Evolutionary conservation across 1,140 invertebrate species (phyloP).

Genomic region (Tenebrio molitor): DNA sequence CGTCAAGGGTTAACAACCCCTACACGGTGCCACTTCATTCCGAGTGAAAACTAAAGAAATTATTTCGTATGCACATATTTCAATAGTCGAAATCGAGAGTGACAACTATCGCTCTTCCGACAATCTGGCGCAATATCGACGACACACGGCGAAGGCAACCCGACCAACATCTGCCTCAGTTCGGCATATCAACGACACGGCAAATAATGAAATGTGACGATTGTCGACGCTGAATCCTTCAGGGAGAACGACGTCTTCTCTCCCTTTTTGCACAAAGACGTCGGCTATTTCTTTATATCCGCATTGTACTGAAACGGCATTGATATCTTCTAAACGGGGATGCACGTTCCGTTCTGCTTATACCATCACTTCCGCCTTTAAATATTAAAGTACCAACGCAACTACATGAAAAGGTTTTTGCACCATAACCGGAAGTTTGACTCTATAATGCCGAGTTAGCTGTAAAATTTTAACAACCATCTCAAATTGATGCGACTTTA

Average conservation of each 20-base stretch:
- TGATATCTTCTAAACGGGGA: slow-evolving; percentile 12
- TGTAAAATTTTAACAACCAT: no score
- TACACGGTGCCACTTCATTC: no score
- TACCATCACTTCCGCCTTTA: slow-evolving; percentile 7
- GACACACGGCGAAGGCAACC: neutral
- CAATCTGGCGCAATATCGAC: neutral
- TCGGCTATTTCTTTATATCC: slow-evolving; percentile 36
- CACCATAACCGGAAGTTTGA: no score
- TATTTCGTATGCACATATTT: no score
- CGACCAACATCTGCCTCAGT: neutral
- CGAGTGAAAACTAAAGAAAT: no score
- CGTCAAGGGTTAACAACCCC: no score
- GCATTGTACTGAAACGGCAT: slow-evolving; percentile 12
- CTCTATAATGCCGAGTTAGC: neutral
- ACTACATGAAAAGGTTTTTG: slow-evolving; percentile 27
- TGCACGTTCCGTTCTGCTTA: slow-evolving; percentile 18
- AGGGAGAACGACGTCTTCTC: slow-evolving; percentile 23
- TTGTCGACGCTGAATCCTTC: slow-evolving; percentile 23
- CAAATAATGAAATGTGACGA: slow-evolving; percentile 39
- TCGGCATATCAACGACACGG: slow-evolving; percentile 17
- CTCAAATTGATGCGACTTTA: no score
- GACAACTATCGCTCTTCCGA: neutral
- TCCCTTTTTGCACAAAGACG: slow-evolving; percentile 3
- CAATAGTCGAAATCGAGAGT: no score
- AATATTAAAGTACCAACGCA: slow-evolving; percentile 15